Conservation (phyloP, 2,797 vertebrate genomes). For the Bovichtus diacanthus region DNA sequence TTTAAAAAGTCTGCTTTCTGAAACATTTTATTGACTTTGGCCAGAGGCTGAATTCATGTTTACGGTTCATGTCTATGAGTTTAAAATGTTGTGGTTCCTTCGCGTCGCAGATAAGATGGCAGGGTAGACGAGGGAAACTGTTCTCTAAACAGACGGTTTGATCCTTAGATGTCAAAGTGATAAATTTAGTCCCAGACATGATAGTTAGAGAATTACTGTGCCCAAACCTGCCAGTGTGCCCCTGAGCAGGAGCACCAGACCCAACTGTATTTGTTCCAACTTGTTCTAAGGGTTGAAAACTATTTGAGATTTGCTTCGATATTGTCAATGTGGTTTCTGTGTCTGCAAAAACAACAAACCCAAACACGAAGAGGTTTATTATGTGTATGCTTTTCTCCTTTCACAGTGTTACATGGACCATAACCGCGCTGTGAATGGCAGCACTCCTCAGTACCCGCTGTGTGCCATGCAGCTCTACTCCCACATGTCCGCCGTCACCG, state of each 20-base stretch:
- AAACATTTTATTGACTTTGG: neutral
- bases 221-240: conserved; percentile 8
- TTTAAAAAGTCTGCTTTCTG: neutral
- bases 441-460: conserved; percentile 87
- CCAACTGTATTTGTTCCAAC: neutral
- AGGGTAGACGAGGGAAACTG: neutral
- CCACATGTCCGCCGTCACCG: conserved; percentile 94
- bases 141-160: neutral
- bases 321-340: neutral
- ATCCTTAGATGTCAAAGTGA: neutral
- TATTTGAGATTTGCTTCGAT: neutral
- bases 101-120: neutral
- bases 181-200: neutral
- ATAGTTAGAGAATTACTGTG: neutral
- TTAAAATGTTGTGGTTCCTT: neutral
- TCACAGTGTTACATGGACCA: conserved; percentile 89
- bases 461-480: conserved; percentile 97
- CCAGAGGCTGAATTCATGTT: neutral
- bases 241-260: neutral
- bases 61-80: neutral
- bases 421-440: conserved; percentile 83
- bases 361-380: neutral
- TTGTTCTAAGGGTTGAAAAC: conserved; percentile 4
- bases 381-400: neutral
- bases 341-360: neutral